Percentiles rank a stretch among this genome's conserved stretches.
These are phyloP conservation scores for Perdita meconis DNA, from an alignment of 2,888 invertebrate species.

Conservation along the genomic window DNA sequence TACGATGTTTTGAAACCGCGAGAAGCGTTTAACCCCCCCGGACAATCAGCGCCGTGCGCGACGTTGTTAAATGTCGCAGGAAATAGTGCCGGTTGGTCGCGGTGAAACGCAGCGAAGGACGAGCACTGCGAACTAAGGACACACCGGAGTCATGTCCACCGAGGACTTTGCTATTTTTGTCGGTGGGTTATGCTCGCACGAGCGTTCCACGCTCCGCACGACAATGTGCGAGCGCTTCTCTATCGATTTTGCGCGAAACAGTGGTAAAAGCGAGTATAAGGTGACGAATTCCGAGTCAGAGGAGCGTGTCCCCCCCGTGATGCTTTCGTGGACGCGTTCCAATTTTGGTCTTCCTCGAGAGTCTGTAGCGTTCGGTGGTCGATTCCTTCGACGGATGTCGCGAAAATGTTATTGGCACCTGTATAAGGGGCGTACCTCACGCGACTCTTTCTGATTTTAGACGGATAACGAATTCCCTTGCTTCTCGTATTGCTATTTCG, in stretches of 20 bases:
- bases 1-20: conserved; percentile 43
- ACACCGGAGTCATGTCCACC: conserved; percentile 7
- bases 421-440: conserved; percentile 62
- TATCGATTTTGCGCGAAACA: conserved; percentile 77
- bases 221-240: conserved; percentile 67
- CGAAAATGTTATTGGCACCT: conserved; percentile 59
- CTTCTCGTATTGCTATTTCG: not conserved
- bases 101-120: conserved; percentile 38
- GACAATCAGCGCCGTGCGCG: conserved; percentile 38
- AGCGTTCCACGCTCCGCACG: conserved; percentile 49
- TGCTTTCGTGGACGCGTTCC: not conserved
- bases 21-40: conserved; percentile 22
- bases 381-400: conserved; percentile 40
- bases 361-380: conserved; percentile 8
- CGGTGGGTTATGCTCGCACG: conserved; percentile 42
- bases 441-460: conserved; percentile 7
- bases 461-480: not conserved
- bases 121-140: conserved; percentile 22
- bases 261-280: conserved; percentile 28
- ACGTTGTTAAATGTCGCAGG: conserved; percentile 20
- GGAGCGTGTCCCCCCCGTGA: not conserved
- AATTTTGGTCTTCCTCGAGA: conserved; percentile 19
- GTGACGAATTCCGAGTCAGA: not conserved
- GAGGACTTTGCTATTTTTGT: conserved; percentile 64
- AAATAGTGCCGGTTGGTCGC: conserved; percentile 38